These are phyloP conservation scores for Drosophila austrosaltans DNA, from an alignment of 2,888 invertebrate genomes.

Conservation along the genomic window DNA sequence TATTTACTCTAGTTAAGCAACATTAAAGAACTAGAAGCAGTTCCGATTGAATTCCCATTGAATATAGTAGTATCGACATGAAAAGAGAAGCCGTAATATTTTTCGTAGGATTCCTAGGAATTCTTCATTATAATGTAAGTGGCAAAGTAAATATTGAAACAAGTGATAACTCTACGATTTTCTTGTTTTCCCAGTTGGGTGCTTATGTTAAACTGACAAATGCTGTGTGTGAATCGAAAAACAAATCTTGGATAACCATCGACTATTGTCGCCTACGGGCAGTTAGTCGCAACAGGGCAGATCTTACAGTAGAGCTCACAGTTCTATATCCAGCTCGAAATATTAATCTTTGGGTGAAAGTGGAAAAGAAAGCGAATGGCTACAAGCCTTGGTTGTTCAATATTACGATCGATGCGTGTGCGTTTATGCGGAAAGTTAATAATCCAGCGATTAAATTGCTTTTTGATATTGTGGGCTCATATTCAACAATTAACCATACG, in stretches of 20 bases:
- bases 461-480: slow-evolving; percentile 8
- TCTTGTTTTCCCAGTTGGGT: not conserved
- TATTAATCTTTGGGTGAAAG: not conserved
- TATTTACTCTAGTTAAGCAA: no score
- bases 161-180: no score
- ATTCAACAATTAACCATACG: slow-evolving; percentile 25
- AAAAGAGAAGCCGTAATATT: no score
- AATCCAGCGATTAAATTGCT: not conserved
- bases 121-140: not conserved
- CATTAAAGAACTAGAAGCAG: not conserved
- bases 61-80: not conserved
- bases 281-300: slow-evolving; percentile 23
- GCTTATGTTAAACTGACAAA: slow-evolving; percentile 43
- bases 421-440: slow-evolving; percentile 4
- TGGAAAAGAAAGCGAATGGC: slow-evolving; percentile 23
- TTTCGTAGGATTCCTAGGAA: not conserved
- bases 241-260: slow-evolving; percentile 32
- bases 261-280: slow-evolving; percentile 29
- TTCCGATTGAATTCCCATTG: not conserved
- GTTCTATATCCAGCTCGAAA: slow-evolving; percentile 9
- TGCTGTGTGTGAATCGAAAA: slow-evolving; percentile 31
- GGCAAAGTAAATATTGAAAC: no score
- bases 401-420: slow-evolving; percentile 10
- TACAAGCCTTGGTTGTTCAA: slow-evolving; percentile 22
- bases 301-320: slow-evolving; percentile 12